phyloP scores from a whole-genome alignment of 2,888 invertebrate genomes.

The Heliconius erato region DNA sequence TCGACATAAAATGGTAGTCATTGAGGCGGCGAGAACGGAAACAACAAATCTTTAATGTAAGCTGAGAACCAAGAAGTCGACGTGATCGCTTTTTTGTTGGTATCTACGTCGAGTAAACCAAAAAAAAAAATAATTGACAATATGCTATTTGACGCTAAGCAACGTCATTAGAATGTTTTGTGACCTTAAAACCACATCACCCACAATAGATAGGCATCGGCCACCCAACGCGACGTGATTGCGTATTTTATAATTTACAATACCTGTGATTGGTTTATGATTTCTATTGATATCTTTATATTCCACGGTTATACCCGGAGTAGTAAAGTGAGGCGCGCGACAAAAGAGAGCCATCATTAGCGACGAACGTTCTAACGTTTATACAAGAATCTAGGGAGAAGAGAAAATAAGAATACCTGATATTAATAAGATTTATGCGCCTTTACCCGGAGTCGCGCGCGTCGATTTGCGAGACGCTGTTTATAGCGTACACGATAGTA shows the following conservation, averaged over 20 bases:
- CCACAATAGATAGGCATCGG: slow-evolving; percentile 63
- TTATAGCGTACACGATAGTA: slow-evolving; percentile 72
- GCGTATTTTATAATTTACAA: slow-evolving; percentile 65
- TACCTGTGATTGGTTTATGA: slow-evolving; percentile 73
- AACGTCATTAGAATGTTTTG: slow-evolving; percentile 66
- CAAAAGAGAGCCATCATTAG: slow-evolving; percentile 64
- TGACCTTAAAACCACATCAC: slow-evolving; percentile 73
- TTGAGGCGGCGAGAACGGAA: slow-evolving; percentile 83
- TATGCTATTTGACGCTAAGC: slow-evolving; percentile 72
- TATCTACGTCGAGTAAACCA: slow-evolving; percentile 53
- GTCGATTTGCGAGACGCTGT: slow-evolving; percentile 81
- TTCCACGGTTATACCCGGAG: slow-evolving; percentile 50
- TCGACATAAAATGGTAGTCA: slow-evolving; percentile 85
- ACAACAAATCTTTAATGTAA: slow-evolving; percentile 82
- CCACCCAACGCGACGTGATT: slow-evolving; percentile 72
- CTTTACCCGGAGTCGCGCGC: slow-evolving; percentile 78
- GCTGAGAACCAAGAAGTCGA: slow-evolving; percentile 69
- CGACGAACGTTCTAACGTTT: slow-evolving; percentile 71
- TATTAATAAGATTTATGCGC: slow-evolving; percentile 83
- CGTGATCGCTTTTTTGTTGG: slow-evolving; percentile 77
- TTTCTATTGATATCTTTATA: slow-evolving; percentile 68
- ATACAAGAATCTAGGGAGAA: slow-evolving; percentile 74
- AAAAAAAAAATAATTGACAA: slow-evolving; percentile 67
- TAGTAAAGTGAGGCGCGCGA: slow-evolving; percentile 55
- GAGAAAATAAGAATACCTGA: slow-evolving; percentile 75